These are phyloP conservation scores for Clanis bilineata DNA, from an alignment of 2,888 invertebrate genomes.

Conservation along the genomic window DNA sequence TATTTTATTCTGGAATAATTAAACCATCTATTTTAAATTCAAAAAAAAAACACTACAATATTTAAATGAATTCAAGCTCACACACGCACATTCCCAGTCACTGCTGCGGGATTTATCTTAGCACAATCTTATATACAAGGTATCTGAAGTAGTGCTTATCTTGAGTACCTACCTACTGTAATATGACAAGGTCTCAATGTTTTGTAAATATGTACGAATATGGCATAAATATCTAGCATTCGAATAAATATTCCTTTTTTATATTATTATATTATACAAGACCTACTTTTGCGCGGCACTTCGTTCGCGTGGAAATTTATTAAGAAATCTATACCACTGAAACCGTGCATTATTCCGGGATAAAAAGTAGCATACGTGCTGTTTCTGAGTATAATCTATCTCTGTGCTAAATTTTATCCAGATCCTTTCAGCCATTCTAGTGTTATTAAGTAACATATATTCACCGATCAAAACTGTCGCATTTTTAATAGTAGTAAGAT, in stretches of 20 bases:
- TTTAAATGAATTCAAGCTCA: background rate
- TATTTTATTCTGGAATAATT: background rate
- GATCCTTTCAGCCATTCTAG: no score
- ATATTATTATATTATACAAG: background rate
- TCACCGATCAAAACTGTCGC: no score
- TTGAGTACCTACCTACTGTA: background rate
- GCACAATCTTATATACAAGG: background rate
- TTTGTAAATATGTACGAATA: background rate
- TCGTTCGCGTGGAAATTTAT: no score
- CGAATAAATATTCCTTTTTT: no score
- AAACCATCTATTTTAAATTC: background rate
- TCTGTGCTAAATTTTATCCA: no score
- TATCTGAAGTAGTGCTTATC: constrained; percentile 2
- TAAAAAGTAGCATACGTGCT: no score
- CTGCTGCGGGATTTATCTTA: background rate
- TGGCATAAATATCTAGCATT: background rate
- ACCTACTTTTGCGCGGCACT: background rate
- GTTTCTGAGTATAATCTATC: no score
- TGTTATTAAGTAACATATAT: no score
- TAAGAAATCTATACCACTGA: no score
- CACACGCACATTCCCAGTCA: background rate
- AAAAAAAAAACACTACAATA: no score
- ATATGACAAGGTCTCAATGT: constrained; percentile 7
- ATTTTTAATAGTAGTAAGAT: no score
- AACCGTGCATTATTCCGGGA: no score